A percentile compares a stretch with the other conserved stretches of the same genome.
Evolutionary conservation across 2,797 vertebrate genomes (phyloP).

Genomic region (Poeciliopsis turneri): DNA sequence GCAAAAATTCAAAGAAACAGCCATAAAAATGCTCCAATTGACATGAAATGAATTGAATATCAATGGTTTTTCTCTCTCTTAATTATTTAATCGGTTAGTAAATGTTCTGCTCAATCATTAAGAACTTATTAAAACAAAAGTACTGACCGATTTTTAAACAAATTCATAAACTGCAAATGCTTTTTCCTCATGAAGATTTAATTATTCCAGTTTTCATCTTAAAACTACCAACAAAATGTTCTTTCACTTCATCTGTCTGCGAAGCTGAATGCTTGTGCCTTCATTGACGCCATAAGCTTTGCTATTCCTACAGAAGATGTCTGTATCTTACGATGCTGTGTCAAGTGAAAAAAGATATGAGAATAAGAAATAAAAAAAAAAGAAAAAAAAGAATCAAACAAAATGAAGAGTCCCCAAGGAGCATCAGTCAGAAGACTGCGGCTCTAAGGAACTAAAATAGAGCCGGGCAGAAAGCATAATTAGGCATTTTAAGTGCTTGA

Average conservation of each 20-base stretch:
- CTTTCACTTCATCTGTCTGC: constrained; percentile 30
- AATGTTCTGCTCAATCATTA: constrained; percentile 58
- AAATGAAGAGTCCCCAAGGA: constrained; percentile 71
- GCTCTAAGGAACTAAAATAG: constrained; percentile 80
- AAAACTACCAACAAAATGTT: constrained; percentile 36
- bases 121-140: constrained; percentile 51
- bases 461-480: constrained; percentile 76
- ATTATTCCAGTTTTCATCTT: constrained; percentile 41
- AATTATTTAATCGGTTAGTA: constrained; percentile 70
- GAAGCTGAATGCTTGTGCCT: constrained; percentile 32
- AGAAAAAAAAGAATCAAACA: constrained; percentile 64
- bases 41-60: constrained; percentile 58
- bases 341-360: constrained; percentile 64
- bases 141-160: constrained; percentile 12
- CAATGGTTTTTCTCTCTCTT: constrained; percentile 70
- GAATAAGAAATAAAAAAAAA: constrained; percentile 5
- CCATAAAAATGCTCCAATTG: constrained; percentile 61
- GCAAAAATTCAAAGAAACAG: constrained; percentile 68
- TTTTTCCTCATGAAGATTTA: constrained; percentile 16
- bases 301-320: constrained; percentile 53
- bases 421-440: constrained; percentile 74
- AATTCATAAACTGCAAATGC: constrained; percentile 25
- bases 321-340: constrained; percentile 61
- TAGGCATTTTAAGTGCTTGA: constrained; percentile 81
- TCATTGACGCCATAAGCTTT: constrained; percentile 34